A percentile compares a stretch with the other conserved stretches of the same genome.
Conservation (phyloP, 2,113 vertebrate species). For the Toxotes chatareus region DNA sequence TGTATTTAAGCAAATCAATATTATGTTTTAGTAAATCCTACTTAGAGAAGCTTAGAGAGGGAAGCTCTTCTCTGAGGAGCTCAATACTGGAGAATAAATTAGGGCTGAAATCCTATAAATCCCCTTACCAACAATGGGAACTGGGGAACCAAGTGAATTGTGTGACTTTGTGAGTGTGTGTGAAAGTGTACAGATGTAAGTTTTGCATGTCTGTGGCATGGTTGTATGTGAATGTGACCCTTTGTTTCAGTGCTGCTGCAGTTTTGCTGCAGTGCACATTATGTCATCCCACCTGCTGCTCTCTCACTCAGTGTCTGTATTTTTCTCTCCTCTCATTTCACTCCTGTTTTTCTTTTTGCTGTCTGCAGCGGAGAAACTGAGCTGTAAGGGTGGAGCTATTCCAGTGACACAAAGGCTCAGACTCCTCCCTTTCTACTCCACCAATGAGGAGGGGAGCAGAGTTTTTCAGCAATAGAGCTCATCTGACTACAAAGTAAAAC, state of each 20-base stretch:
- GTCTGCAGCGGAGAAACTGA: conserved; percentile 69
- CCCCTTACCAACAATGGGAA: conserved; percentile 19
- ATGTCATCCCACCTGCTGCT: conserved; percentile 85
- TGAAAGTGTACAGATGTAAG: not conserved
- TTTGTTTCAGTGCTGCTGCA: conserved; percentile 80
- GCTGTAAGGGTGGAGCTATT: conserved; percentile 59
- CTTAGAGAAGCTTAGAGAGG: conserved; percentile 34
- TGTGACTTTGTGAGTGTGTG: not conserved
- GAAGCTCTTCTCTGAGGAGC: conserved; percentile 15
- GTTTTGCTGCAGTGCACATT: conserved; percentile 84
- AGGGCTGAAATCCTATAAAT: conserved; percentile 34
- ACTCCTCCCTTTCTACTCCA: conserved; percentile 56
- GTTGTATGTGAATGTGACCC: conserved; percentile 61
- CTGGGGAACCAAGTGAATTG: not conserved
- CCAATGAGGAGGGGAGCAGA: conserved; percentile 56
- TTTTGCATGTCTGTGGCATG: conserved; percentile 30
- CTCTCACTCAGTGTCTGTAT: conserved; percentile 65
- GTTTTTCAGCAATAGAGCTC: conserved; percentile 28
- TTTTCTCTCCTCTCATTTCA: conserved; percentile 62
- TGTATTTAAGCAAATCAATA: conserved; percentile 40
- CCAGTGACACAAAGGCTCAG: conserved; percentile 60
- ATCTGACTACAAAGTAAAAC: conserved; percentile 38
- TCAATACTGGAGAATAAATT: conserved; percentile 13
- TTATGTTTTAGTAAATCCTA: conserved; percentile 38
- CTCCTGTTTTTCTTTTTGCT: conserved; percentile 64